These are phyloP conservation scores for Lampris incognitus DNA, from an alignment of 2,113 vertebrate species.

Conservation along the genomic window DNA sequence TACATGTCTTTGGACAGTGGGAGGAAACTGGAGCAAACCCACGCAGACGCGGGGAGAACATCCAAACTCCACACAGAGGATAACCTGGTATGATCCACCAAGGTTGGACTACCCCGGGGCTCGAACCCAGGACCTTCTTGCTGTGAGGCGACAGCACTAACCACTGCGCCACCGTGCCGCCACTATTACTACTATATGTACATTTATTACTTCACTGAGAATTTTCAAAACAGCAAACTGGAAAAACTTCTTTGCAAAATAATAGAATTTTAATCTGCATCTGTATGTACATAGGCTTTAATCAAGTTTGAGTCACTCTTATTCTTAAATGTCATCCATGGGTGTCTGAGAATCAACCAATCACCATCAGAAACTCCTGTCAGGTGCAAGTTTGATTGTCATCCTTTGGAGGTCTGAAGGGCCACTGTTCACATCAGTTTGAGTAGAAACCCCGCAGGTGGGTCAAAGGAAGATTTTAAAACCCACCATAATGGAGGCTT, in stretches of 20 bases:
- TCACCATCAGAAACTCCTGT: constrained; percentile 52
- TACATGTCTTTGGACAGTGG: too few relatives aligned
- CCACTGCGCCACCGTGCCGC: too few relatives aligned
- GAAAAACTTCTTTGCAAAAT: background rate
- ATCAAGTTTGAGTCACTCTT: constrained; percentile 62
- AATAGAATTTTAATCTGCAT: background rate
- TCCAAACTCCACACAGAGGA: too few relatives aligned
- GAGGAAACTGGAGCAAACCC: too few relatives aligned
- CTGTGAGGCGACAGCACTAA: too few relatives aligned
- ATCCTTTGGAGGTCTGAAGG: constrained; percentile 65
- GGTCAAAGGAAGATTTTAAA: background rate
- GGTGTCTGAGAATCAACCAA: constrained; percentile 51
- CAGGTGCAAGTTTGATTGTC: constrained; percentile 69
- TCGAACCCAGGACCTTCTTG: too few relatives aligned
- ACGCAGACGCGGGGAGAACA: too few relatives aligned
- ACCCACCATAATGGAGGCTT: background rate
- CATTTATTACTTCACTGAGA: background rate
- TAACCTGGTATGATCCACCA: too few relatives aligned
- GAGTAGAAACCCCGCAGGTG: too few relatives aligned
- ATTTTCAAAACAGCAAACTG: constrained; percentile 22
- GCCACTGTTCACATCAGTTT: background rate
- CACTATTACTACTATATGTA: background rate
- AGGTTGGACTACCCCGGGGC: too few relatives aligned
- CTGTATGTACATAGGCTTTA: background rate
- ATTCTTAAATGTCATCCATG: constrained; percentile 19